These are phyloP conservation scores for Lampris incognitus DNA, from an alignment of 2,113 vertebrate species.

Conservation along the genomic window DNA sequence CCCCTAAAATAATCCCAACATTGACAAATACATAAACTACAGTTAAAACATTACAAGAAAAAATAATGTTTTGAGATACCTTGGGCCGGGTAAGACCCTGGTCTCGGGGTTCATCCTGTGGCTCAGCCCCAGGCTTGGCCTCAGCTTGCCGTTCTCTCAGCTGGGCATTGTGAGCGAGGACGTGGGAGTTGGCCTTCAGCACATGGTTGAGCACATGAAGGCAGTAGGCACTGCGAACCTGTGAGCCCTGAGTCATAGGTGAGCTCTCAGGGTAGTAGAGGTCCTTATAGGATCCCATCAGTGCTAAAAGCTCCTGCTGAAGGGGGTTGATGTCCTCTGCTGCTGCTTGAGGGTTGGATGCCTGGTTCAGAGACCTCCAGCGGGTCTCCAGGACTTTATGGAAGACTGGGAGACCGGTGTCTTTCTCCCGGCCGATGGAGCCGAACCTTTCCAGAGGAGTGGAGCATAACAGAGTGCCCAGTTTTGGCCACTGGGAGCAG, in stretches of 20 bases:
- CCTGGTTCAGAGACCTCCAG: slow-evolving; percentile 85
- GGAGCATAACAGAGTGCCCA: slow-evolving; percentile 86
- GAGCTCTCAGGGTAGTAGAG: slow-evolving; percentile 88
- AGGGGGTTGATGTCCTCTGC: slow-evolving; percentile 78
- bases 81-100: slow-evolving; percentile 96
- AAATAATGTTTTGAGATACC: slow-evolving; percentile 74
- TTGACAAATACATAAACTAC: too few relatives aligned
- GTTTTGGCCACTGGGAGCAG: slow-evolving; percentile 86
- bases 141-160: slow-evolving; percentile 79
- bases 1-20: too few relatives aligned
- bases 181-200: slow-evolving; percentile 92
- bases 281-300: slow-evolving; percentile 93
- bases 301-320: slow-evolving; percentile 90
- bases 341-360: slow-evolving; percentile 48
- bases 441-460: slow-evolving; percentile 80
- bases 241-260: slow-evolving; percentile 83
- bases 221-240: slow-evolving; percentile 89
- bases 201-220: slow-evolving; percentile 93
- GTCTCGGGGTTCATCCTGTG: slow-evolving; percentile 87
- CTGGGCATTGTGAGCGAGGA: slow-evolving; percentile 89
- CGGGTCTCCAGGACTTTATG: slow-evolving; percentile 86
- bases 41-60: too few relatives aligned
- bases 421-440: slow-evolving; percentile 68
- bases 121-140: slow-evolving; percentile 62
- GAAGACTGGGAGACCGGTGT: slow-evolving; percentile 81